Evolutionary conservation across 2,888 invertebrate genomes (phyloP), one percentile per base, ranked within the genome.

Genomic region (Biston betularia): DNA sequence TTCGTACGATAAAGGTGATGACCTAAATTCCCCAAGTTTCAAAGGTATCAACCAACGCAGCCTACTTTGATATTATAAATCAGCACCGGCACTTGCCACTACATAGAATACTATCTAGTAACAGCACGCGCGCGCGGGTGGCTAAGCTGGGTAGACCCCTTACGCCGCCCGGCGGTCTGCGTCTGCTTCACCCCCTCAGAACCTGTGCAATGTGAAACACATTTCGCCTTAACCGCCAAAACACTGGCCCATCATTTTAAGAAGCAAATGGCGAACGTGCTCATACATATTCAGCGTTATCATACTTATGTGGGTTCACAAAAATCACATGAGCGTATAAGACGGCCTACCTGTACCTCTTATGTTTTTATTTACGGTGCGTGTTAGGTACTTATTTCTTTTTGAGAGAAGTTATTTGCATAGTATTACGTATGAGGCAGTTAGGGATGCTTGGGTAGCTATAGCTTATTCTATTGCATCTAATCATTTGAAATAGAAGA

Each of bases 221-320:
- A n/a, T n/a, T n/a, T n/a, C n/a, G n/a, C 46, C 15, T 14, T 14
- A 45, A 55, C 64, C 72, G 68, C 73, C 24, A 52, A 58, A 69
- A 69, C 70, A 59, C 40, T 70, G 70, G 72, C 74, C 75, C 65
- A 71, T 73, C 78, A 67, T 71, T 76, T 75, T 74, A 79, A 79
- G 78, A 78, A 77, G 81, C 79, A 83, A 83, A 80, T 79, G 79
- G 78, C 75, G 80, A 74, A 75, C 84, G 84, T 84, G 86, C 71
- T 79, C 80, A 84, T 89, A 84, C 82, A 88, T 89, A 87, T 88
- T 88, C 83, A 88, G 71, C 63, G 72, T 69, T 69, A 73, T 75
- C 76, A 74, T 74, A 75, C 71, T 69, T 68, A 58, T 64, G 62
- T 44, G 49, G 59, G 46, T 67, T 65, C 65, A 73, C 68, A 71